Evolutionary conservation across 2,797 vertebrate species (phyloP).

Genomic region (Helostoma temminkii): DNA sequence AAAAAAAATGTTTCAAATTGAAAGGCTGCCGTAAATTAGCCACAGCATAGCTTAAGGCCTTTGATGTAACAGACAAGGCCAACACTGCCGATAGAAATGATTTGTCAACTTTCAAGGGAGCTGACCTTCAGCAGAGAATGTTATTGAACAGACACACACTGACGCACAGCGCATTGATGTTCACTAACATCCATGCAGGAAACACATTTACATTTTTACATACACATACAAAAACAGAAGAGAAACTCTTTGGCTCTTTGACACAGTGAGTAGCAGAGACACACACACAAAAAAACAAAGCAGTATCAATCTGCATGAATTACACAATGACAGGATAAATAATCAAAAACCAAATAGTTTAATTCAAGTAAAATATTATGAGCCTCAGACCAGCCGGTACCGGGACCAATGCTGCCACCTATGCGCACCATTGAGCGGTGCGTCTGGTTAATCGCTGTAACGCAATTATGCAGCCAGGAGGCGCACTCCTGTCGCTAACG

Average conservation of each 20-base stretch:
- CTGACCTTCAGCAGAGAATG: constrained; percentile 61
- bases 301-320: constrained; percentile 18
- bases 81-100: constrained; percentile 50
- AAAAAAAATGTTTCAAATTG: background rate
- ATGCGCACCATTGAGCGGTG: constrained; percentile 52
- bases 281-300: constrained; percentile 11
- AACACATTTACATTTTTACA: constrained; percentile 3
- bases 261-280: background rate
- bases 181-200: background rate
- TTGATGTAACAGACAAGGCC: constrained; percentile 57
- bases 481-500: constrained; percentile 62
- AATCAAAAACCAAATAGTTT: constrained; percentile 40
- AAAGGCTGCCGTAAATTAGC: constrained; percentile 21
- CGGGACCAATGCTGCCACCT: constrained; percentile 75
- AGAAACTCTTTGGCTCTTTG: background rate
- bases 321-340: constrained; percentile 26
- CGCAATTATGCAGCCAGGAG: constrained; percentile 49
- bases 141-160: constrained; percentile 20
- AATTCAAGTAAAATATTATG: constrained; percentile 30
- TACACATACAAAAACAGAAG: background rate
- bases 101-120: constrained; percentile 65
- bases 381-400: constrained; percentile 13
- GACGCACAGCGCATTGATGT: background rate
- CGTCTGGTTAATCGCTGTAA: constrained; percentile 10
- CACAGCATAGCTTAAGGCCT: constrained; percentile 22